Evolutionary conservation across 30 jellyfish, hydroid and myxozoan genomes (phyloP).

Genomic region (Chrysaora quinquecirrha): DNA sequence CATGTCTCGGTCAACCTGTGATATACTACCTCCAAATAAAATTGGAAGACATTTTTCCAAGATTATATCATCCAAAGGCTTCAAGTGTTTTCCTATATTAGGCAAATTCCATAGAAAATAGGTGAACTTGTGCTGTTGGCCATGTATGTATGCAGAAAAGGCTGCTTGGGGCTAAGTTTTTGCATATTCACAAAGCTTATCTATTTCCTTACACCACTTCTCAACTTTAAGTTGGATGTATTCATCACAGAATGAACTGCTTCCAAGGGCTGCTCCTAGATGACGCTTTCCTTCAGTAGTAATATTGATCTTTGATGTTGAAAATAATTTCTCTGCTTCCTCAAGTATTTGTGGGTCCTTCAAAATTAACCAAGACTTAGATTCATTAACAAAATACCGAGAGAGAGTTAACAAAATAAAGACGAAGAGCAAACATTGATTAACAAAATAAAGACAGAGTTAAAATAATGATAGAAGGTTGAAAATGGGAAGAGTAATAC

Average conservation of each 20-base stretch:
- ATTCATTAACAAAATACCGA: slow-evolving; percentile 26
- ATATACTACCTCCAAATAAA: background rate
- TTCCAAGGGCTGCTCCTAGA: slow-evolving; percentile 33
- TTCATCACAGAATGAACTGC: background rate
- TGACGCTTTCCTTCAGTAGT: slow-evolving; percentile 12
- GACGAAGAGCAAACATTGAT: too few relatives aligned
- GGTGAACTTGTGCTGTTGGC: slow-evolving; percentile 2
- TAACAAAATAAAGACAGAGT: too few relatives aligned
- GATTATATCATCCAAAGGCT: slow-evolving; percentile 1
- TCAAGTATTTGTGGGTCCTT: background rate
- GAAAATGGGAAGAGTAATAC: too few relatives aligned
- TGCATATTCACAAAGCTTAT: background rate
- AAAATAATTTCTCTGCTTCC: slow-evolving; percentile 14
- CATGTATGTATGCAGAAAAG: background rate
- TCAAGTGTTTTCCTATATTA: background rate
- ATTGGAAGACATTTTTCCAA: background rate
- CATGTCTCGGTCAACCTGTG: background rate
- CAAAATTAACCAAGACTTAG: slow-evolving; percentile 24
- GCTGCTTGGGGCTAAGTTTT: slow-evolving; percentile 24
- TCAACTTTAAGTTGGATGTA: slow-evolving; percentile 7
- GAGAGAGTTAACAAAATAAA: too few relatives aligned
- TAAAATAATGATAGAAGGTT: too few relatives aligned
- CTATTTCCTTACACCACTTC: slow-evolving; percentile 18
- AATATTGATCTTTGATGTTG: background rate
- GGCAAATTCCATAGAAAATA: slow-evolving; percentile 6